Evolutionary conservation across 2,113 vertebrate species (phyloP), one percentile per base, ranked within the genome.

Genomic region (Microtus richardsoni): DNA sequence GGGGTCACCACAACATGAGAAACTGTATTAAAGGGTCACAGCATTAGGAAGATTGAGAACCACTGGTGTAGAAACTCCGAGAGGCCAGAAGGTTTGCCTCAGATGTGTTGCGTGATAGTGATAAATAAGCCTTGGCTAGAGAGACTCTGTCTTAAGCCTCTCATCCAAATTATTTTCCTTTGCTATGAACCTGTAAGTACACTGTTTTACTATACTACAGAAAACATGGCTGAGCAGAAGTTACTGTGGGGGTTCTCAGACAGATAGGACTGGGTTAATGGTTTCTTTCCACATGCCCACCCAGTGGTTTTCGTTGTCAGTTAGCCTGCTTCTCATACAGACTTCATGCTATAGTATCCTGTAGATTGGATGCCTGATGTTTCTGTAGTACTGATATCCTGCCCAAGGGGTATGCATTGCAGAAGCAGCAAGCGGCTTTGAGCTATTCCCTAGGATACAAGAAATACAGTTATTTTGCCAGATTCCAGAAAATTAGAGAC

Each of bases 401-500:
- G 0, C 16, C 62, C 7, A 28, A 21, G 80, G 47, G 24, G 17
- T 11, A 74, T 28, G 47, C 12, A 91, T 8, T 58, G 62, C n/a
- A 68, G 83, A 89, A 92, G 39, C 82, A 66, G 6, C 33, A 88
- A 58, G 44, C 39, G 84, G 14, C 74, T 24, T 41, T 78, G 71
- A 44, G 26, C 75, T 28, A 84, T 33, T 9, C 47, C 14, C 62
- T 2, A 28, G 19, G 17, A 95, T 33, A 7, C 26, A 86, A n/a
- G 14, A 92, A 93, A 36, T 54, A 3, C 3, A 80, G 3, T 39
- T 14, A 41, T 54, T 77, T 28, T 87, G 28, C 26, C 71, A 77
- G 16, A 22, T 93, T 85, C 80, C 26, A 64, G 64, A 70, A 95
- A 22, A 90, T 24, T 9, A 78, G 66, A 86, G 26, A 52, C n/a